Evolutionary conservation across 2,113 vertebrate genomes (phyloP).

Genomic region (Neofelis nebulosa): DNA sequence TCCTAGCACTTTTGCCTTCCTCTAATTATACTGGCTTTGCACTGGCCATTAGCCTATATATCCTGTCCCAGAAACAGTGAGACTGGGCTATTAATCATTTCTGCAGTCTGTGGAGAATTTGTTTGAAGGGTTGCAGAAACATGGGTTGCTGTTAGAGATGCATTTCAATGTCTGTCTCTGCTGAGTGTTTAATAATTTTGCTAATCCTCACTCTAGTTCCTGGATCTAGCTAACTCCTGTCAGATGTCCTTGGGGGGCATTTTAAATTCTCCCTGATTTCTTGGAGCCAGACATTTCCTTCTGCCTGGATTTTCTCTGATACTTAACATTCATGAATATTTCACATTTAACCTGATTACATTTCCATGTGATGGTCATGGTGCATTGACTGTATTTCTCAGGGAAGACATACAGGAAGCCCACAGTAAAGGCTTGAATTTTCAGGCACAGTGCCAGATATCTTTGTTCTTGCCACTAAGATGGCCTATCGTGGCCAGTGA

Average conservation of each 20-base stretch:
- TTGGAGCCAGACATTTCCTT: constrained; percentile 71
- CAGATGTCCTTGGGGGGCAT: constrained; percentile 68
- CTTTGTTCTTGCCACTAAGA: constrained; percentile 49
- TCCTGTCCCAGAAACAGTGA: constrained; percentile 57
- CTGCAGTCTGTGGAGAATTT: constrained; percentile 58
- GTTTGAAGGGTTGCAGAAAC: constrained; percentile 59
- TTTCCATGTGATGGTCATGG: constrained; percentile 41
- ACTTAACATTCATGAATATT: constrained; percentile 70
- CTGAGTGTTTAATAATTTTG: constrained; percentile 80
- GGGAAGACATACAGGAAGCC: constrained; percentile 56
- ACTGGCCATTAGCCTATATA: constrained; percentile 61
- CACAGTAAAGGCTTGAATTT: constrained; percentile 11
- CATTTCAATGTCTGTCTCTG: constrained; percentile 75
- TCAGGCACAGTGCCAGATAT: constrained; percentile 31
- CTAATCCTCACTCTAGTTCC: constrained; percentile 76
- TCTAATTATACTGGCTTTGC: constrained; percentile 42
- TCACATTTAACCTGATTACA: constrained; percentile 74
- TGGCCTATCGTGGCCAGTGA: background rate
- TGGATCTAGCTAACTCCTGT: constrained; percentile 73
- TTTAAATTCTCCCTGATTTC: constrained; percentile 76
- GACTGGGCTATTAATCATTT: constrained; percentile 63
- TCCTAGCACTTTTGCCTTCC: constrained; percentile 36
- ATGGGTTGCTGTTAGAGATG: constrained; percentile 60
- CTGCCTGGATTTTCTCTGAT: constrained; percentile 44
- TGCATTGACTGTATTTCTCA: constrained; percentile 55